Evolutionary conservation across 2,113 vertebrate species (phyloP).

Genomic region (Ammodytes marinus): DNA sequence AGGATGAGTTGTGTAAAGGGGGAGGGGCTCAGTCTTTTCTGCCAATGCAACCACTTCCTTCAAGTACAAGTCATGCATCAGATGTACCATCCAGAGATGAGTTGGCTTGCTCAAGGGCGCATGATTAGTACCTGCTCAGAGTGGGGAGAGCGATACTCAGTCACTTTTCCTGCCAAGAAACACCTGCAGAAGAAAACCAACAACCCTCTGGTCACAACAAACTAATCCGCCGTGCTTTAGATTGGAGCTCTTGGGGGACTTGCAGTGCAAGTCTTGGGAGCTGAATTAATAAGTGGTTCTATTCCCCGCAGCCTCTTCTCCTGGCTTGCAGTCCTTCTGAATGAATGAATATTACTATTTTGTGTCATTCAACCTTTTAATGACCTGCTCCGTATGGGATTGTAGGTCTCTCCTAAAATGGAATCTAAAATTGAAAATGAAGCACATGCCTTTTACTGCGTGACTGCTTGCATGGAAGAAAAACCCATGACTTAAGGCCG

Average conservation of each 20-base stretch:
- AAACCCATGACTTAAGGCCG: conserved; percentile 35
- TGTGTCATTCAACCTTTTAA: conserved; percentile 22
- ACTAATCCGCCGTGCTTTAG: conserved; percentile 10
- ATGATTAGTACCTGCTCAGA: conserved; percentile 42
- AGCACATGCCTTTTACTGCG: conserved; percentile 25
- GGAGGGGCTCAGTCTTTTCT: conserved; percentile 21
- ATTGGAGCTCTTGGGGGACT: conserved; percentile 19
- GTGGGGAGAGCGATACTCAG: neutral
- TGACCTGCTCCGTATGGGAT: conserved; percentile 5
- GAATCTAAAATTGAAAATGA: conserved; percentile 42
- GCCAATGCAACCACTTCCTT: conserved; percentile 39
- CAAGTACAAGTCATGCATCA: conserved; percentile 48
- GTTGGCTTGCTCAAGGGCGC: conserved; percentile 53
- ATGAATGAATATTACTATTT: conserved; percentile 27
- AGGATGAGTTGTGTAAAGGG: conserved; percentile 31
- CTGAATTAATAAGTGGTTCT: conserved; percentile 1
- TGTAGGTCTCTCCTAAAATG: conserved; percentile 4
- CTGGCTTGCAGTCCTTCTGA: conserved; percentile 22
- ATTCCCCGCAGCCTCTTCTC: neutral
- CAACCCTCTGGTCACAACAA: conserved; percentile 35
- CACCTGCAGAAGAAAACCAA: conserved; percentile 32
- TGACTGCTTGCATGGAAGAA: conserved; percentile 39
- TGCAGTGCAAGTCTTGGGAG: neutral
- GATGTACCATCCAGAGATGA: conserved; percentile 23
- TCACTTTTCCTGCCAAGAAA: conserved; percentile 30